phyloP scores from a whole-genome alignment of 2,797 vertebrate species.

The Lutjanus argentimaculatus region DNA sequence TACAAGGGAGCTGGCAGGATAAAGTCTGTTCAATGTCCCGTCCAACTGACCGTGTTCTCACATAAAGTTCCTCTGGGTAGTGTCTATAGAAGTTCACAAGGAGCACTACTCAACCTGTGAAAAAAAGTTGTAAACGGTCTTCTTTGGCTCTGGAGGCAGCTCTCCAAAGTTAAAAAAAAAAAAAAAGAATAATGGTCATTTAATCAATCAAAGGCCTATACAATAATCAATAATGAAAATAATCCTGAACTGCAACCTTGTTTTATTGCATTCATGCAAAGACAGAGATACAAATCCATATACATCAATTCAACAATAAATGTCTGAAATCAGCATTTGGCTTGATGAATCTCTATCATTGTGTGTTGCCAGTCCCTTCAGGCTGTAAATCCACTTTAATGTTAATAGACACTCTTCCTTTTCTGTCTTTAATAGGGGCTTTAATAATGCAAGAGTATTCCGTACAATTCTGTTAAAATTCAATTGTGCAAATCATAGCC shows the following conservation, averaged over 20 bases:
- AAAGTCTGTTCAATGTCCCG: too few relatives aligned
- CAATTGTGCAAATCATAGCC: slow-evolving; percentile 69
- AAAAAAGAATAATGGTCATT: not conserved
- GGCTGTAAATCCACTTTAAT: slow-evolving; percentile 67
- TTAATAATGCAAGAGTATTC: slow-evolving; percentile 78
- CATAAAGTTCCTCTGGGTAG: too few relatives aligned
- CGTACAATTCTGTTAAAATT: slow-evolving; percentile 69
- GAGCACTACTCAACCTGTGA: not conserved
- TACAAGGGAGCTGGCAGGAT: too few relatives aligned
- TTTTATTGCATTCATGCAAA: slow-evolving; percentile 49
- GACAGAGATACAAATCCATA: slow-evolving; percentile 14
- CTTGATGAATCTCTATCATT: slow-evolving; percentile 63
- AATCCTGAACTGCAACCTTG: not conserved
- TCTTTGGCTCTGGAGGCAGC: not conserved
- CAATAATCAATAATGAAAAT: slow-evolving; percentile 20
- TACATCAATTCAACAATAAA: slow-evolving; percentile 49
- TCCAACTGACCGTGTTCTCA: too few relatives aligned
- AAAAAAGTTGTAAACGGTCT: not conserved
- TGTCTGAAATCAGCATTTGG: slow-evolving; percentile 40
- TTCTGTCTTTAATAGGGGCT: slow-evolving; percentile 65
- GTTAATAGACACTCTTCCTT: slow-evolving; percentile 65
- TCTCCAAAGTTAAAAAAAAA: not conserved
- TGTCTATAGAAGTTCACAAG: too few relatives aligned
- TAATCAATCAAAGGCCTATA: slow-evolving; percentile 16
- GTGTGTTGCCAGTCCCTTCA: slow-evolving; percentile 45